A percentile compares a stretch with the other conserved stretches of the same genome.
Evolutionary conservation across 2,888 invertebrate genomes (phyloP).

Genomic region (Troglohyphantes excavatus): DNA sequence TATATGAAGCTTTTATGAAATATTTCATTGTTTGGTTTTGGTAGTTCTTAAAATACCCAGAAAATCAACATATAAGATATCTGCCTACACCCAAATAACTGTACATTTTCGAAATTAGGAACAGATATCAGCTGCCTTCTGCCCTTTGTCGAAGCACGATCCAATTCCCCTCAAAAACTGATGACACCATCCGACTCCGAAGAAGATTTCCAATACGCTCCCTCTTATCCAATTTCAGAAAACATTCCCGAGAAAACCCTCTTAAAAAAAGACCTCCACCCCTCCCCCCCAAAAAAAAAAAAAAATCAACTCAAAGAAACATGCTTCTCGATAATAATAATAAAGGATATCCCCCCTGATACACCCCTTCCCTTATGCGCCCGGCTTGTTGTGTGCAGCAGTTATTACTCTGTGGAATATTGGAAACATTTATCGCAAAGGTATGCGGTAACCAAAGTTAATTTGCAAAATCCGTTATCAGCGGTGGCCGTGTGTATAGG

Average conservation of each 20-base stretch:
- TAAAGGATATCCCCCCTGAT: slow-evolving; percentile 36
- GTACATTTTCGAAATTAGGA: too few relatives aligned
- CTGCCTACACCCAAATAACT: too few relatives aligned
- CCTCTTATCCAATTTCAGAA: background rate
- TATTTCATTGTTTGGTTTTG: too few relatives aligned
- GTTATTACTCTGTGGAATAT: slow-evolving; percentile 64
- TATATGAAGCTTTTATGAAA: too few relatives aligned
- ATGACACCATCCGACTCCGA: background rate
- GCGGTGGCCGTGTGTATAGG: background rate
- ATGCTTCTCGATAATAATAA: slow-evolving; percentile 44
- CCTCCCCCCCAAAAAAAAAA: background rate
- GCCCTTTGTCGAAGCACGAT: background rate
- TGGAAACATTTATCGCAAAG: slow-evolving; percentile 74
- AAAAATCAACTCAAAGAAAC: background rate
- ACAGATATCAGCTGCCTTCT: background rate
- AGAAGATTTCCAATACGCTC: slow-evolving; percentile 29
- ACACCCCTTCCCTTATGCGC: too few relatives aligned
- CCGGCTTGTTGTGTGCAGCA: background rate
- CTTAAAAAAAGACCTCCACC: background rate
- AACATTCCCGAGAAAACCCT: background rate
- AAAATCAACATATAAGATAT: too few relatives aligned
- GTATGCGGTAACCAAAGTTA: slow-evolving; percentile 77
- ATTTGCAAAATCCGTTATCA: slow-evolving; percentile 77
- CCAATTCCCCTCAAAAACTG: background rate
- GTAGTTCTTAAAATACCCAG: too few relatives aligned